Evolutionary conservation across 2,888 invertebrate species (phyloP).

Genomic region (Watsonalla cultraria): DNA sequence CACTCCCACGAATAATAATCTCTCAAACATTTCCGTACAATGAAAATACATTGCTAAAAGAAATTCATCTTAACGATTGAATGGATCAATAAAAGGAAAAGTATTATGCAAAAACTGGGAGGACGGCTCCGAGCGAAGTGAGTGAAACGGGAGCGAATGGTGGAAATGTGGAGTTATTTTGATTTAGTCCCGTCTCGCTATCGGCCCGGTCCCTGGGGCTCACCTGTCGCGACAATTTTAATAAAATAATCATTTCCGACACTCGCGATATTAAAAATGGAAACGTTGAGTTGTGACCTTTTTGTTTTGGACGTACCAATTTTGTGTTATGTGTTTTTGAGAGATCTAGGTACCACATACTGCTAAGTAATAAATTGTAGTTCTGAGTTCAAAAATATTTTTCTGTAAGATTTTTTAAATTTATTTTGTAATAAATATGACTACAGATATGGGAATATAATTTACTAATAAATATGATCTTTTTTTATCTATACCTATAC

Average conservation of each 20-base stretch:
- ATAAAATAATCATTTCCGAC: slow-evolving; percentile 53
- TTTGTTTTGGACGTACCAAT: slow-evolving; percentile 3
- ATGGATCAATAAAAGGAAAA: slow-evolving; percentile 54
- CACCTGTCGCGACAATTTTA: slow-evolving; percentile 58
- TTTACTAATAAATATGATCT: no score
- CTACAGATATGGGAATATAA: no score
- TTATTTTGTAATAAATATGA: no score
- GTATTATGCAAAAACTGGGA: slow-evolving; percentile 31
- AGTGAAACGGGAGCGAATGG: slow-evolving; percentile 42
- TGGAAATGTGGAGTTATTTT: slow-evolving; percentile 58
- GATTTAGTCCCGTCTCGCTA: slow-evolving; percentile 40
- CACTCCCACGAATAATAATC: neutral
- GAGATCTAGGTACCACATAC: no score
- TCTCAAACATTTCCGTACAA: slow-evolving; percentile 6
- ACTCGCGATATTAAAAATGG: slow-evolving; percentile 32
- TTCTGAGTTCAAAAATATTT: no score
- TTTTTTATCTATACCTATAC: no score
- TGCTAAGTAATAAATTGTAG: no score
- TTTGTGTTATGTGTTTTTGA: no score
- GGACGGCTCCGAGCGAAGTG: slow-evolving; percentile 29
- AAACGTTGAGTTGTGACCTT: slow-evolving; percentile 8
- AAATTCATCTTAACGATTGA: slow-evolving; percentile 49
- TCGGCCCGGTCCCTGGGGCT: slow-evolving; percentile 34
- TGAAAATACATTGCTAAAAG: slow-evolving; percentile 42
- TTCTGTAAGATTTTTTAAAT: no score